Evolutionary conservation across 2,888 invertebrate species (phyloP).

Genomic region (Epistrophe eligans): DNA sequence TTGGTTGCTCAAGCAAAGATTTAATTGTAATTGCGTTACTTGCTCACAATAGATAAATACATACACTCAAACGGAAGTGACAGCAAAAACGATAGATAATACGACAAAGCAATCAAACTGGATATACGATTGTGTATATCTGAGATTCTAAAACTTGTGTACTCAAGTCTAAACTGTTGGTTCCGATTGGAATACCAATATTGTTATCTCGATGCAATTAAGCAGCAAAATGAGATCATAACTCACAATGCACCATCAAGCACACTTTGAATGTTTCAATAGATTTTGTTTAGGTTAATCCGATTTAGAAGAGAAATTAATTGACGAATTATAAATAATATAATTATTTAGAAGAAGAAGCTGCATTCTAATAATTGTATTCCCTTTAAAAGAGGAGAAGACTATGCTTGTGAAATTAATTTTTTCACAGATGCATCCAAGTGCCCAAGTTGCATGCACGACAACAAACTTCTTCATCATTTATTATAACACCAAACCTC

Average conservation of each 20-base stretch:
- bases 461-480: background rate
- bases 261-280: background rate
- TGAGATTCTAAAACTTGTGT: slow-evolving; percentile 36
- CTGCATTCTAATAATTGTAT: background rate
- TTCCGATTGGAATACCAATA: slow-evolving; percentile 50
- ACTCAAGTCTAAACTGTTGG: slow-evolving; percentile 31
- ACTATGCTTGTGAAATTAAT: slow-evolving; percentile 36
- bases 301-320: slow-evolving; percentile 16
- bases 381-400: background rate
- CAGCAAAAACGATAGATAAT: slow-evolving; percentile 34
- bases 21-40: slow-evolving; percentile 70
- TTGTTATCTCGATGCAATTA: slow-evolving; percentile 57
- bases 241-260: slow-evolving; percentile 22
- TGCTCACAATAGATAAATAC: slow-evolving; percentile 12
- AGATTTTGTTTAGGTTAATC: background rate
- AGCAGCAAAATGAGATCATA: slow-evolving; percentile 52
- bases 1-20: slow-evolving; percentile 69
- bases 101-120: background rate
- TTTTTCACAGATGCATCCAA: background rate
- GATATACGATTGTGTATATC: background rate
- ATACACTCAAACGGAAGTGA: slow-evolving; percentile 11
- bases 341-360: background rate
- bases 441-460: background rate
- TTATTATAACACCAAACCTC: background rate
- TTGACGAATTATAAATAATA: slow-evolving; percentile 30